These are phyloP conservation scores for Ochotona princeps DNA, from an alignment of 2,113 vertebrate genomes.

Conservation along the genomic window DNA sequence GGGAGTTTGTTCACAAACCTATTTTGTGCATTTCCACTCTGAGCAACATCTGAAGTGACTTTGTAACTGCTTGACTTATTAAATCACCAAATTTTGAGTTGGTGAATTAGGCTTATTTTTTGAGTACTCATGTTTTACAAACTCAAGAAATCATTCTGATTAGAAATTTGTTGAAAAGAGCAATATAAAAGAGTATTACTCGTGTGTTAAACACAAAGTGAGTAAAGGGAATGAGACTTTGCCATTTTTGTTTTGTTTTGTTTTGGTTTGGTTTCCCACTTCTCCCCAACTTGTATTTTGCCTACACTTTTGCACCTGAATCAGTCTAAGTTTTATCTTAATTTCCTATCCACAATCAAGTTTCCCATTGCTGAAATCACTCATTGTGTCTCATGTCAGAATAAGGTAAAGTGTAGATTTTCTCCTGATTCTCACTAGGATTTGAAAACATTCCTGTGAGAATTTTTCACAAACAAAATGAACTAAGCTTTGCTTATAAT, in stretches of 20 bases:
- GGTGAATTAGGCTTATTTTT: neutral
- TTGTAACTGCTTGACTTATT: conserved; percentile 8
- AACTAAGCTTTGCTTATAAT: conserved; percentile 37
- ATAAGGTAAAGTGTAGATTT: neutral
- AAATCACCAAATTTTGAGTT: neutral
- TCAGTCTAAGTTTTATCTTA: neutral
- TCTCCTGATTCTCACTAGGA: neutral
- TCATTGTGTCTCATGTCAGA: neutral
- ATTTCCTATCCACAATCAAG: neutral
- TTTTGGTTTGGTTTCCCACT: neutral
- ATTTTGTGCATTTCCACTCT: neutral
- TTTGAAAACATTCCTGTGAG: neutral
- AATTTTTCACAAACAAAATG: conserved; percentile 43
- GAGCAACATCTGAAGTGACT: neutral
- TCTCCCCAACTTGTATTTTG: neutral
- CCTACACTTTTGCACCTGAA: neutral
- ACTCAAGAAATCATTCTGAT: neutral
- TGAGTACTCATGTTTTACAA: neutral
- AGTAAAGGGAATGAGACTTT: too few species aligned
- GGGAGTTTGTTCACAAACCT: neutral
- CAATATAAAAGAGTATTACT: neutral
- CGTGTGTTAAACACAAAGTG: neutral
- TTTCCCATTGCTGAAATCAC: neutral
- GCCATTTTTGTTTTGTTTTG: neutral
- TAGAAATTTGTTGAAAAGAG: neutral